Evolutionary conservation across 1,140 invertebrate species (phyloP).

Genomic region (Lysiphlebus fabarum): DNA sequence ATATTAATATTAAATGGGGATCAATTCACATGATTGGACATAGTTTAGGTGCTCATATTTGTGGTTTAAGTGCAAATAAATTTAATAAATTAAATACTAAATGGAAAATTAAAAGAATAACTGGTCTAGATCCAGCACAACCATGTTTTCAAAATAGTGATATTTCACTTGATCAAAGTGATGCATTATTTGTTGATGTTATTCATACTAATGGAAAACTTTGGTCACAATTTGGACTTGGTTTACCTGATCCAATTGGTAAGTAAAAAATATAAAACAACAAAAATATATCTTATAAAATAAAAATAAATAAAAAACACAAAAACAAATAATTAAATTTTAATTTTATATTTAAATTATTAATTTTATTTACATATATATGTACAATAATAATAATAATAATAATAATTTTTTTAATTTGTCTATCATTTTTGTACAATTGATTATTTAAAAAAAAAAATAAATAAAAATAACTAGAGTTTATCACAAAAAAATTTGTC

Average conservation of each 20-base stretch:
- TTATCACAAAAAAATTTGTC: too few relatives aligned
- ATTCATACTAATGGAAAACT: slow-evolving; percentile 64
- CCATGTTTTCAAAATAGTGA: slow-evolving; percentile 60
- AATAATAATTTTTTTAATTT: too few relatives aligned
- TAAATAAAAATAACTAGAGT: too few relatives aligned
- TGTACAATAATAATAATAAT: too few relatives aligned
- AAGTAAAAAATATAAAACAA: slow-evolving; percentile 12
- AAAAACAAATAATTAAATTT: too few relatives aligned
- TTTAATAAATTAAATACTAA: slow-evolving; percentile 42
- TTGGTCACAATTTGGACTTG: slow-evolving; percentile 56
- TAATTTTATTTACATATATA: too few relatives aligned
- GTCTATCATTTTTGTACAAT: too few relatives aligned
- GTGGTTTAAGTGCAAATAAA: slow-evolving; percentile 56
- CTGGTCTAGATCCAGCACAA: slow-evolving; percentile 64
- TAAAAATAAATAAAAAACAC: too few relatives aligned
- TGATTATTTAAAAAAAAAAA: too few relatives aligned
- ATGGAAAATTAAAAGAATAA: slow-evolving; percentile 47
- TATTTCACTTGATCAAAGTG: slow-evolving; percentile 53
- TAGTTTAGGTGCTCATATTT: slow-evolving; percentile 64
- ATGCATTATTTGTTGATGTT: slow-evolving; percentile 67
- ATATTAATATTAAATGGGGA: slow-evolving; percentile 31
- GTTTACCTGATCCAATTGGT: slow-evolving; percentile 58
- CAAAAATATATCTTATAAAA: too few relatives aligned
- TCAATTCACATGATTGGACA: slow-evolving; percentile 61
- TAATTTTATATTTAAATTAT: too few relatives aligned